Percentiles rank a stretch among this genome's conserved stretches.
phyloP scores from a whole-genome alignment of 2,888 invertebrate species.

The Itoplectis maculator region DNA sequence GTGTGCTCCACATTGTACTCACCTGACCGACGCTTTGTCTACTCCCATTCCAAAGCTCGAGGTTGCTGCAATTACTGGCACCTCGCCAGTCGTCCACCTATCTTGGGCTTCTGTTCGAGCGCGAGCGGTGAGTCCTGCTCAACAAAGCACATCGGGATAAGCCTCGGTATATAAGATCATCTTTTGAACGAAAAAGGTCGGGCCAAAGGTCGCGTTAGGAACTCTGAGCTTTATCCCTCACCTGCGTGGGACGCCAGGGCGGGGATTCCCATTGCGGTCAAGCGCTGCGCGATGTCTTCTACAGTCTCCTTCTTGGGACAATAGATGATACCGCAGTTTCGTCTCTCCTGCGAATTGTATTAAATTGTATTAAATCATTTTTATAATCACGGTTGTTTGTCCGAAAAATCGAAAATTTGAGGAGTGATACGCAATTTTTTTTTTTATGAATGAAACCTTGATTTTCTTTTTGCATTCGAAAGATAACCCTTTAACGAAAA shows the following conservation, averaged over 20 bases:
- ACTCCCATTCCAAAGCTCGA: conserved; percentile 99
- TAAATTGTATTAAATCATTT: conserved; percentile 22
- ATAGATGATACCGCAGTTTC: conserved; percentile 95
- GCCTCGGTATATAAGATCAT: not conserved
- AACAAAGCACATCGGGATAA: conserved; percentile 8
- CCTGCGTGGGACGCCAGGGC: conserved; percentile 96
- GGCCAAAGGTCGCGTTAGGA: conserved; percentile 12
- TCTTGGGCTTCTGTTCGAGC: conserved; percentile 93
- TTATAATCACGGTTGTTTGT: too few relatives aligned
- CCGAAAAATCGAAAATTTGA: too few relatives aligned
- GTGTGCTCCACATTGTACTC: conserved; percentile 69
- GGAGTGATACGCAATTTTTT: too few relatives aligned
- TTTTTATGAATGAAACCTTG: not conserved
- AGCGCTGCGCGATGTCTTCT: conserved; percentile 91
- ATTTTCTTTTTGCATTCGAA: too few relatives aligned
- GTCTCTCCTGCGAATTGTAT: conserved; percentile 79
- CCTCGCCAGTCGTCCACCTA: conserved; percentile 95
- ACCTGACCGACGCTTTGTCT: conserved; percentile 96
- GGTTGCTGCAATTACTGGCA: conserved; percentile 97
- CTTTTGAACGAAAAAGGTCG: conserved; percentile 16
- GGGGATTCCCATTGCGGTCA: conserved; percentile 91
- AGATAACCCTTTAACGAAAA: not conserved
- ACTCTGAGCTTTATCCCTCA: conserved; percentile 74
- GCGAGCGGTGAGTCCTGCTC: conserved; percentile 90
- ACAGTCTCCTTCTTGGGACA: conserved; percentile 97